Evolutionary conservation across 2,797 vertebrate species (phyloP).

Genomic region (Paedocypris micromegethes): DNA sequence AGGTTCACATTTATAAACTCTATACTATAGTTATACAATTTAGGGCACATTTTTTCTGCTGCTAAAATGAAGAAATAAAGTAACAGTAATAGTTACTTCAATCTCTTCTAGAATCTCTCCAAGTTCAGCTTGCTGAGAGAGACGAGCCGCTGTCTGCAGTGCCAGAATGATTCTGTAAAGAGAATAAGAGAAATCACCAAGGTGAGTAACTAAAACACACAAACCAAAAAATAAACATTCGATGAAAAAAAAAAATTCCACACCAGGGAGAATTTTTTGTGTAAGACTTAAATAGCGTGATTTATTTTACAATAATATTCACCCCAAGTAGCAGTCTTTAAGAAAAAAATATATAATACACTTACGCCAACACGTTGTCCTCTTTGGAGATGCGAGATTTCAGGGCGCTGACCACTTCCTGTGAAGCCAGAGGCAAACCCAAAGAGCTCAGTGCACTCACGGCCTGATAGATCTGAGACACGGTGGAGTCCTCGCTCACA

Average conservation of each 20-base stretch:
- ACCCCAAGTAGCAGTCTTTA: no score
- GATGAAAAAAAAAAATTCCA: neutral
- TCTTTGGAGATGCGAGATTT: slow-evolving; percentile 89
- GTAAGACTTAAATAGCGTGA: no score
- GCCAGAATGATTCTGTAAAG: slow-evolving; percentile 81
- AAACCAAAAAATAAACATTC: neutral
- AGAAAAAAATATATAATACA: slow-evolving; percentile 25
- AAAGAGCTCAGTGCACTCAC: slow-evolving; percentile 84
- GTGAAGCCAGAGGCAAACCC: slow-evolving; percentile 86
- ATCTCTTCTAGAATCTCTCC: slow-evolving; percentile 92
- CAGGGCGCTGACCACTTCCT: slow-evolving; percentile 85
- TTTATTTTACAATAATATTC: no score
- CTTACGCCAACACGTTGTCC: slow-evolving; percentile 90
- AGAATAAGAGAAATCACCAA: neutral
- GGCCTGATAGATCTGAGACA: slow-evolving; percentile 86
- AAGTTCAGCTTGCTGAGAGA: slow-evolving; percentile 90
- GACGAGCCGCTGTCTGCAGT: slow-evolving; percentile 84
- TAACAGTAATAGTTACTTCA: slow-evolving; percentile 69
- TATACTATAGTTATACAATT: no score
- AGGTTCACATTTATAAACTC: no score
- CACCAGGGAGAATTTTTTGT: no score
- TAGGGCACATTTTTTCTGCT: no score
- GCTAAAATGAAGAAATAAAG: slow-evolving; percentile 24
- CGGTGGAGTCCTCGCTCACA: slow-evolving; percentile 89
- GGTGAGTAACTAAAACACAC: neutral